Base-by-base conservation (phyloP, 2,888 invertebrate species). In the Slavum lentiscoides region DNA sequence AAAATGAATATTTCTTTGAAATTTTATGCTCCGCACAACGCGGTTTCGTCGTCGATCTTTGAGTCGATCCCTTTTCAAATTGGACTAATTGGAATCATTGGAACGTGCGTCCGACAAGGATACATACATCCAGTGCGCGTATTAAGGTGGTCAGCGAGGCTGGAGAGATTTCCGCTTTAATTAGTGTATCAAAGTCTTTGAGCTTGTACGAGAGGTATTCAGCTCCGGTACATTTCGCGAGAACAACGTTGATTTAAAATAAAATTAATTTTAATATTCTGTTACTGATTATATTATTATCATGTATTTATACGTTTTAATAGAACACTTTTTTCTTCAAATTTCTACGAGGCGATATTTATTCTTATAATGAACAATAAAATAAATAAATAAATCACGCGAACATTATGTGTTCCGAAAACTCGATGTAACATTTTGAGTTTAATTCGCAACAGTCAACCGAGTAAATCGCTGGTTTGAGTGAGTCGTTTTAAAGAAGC, bases 41-140 rank as follows among this genome's bases (percentile, higher is more conserved):
- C 15, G 15, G 49, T 74, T 49, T 74, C 4, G 49, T 61, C 2
- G 49, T 61, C 30, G 11, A 69, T 69, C 23, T 53, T 53, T 43
- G 67, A 69, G 11, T 53, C n/a, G 19, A 59, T 61, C 43, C 30
- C 59, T 61, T 59, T 59, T 43, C 23, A 61, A 43, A 17, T 23
- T 11, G 21, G 30, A n/a, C 37, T 74, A 66, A 66, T 74, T 66
- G 55, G 11, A 55, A 66, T 66, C n/a, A 55, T 74, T 55, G 37
- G 53, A 74, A 21, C 30, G 30, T 19, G 39, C 21, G 53, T 37
- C 17, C 23, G 61, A 9, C 9, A 73, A 73, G 19, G 49, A 23
- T 61, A 21, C 19, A n/a, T 70, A 37, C n/a, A 3, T 62, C 49
- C 7, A 8, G 13, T 7, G 9, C 7, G 49, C 49, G 23, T 73